These are phyloP conservation scores for Melanotaenia trifasciata DNA, from an alignment of 2,797 vertebrate genomes.

Conservation along the genomic window DNA sequence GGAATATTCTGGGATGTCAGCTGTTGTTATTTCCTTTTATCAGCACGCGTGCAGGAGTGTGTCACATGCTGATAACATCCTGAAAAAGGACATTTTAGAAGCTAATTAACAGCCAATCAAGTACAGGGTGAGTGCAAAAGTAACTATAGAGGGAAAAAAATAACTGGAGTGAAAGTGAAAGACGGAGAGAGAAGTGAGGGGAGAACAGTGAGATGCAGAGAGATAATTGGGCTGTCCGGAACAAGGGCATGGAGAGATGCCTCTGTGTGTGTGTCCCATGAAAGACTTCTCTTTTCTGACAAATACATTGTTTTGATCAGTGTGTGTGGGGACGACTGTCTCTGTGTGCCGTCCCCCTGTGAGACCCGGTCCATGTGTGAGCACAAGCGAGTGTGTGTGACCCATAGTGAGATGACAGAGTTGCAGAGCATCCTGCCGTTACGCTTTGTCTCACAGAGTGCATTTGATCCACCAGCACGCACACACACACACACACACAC, in stretches of 20 bases:
- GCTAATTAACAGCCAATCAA: constrained; percentile 49
- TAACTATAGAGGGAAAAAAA: constrained; percentile 34
- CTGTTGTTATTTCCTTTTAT: background rate
- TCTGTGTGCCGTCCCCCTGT: constrained; percentile 70
- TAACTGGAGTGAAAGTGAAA: constrained; percentile 22
- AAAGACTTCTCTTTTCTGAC: constrained; percentile 80
- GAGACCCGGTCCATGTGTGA: constrained; percentile 57
- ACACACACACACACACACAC: constrained; percentile 44
- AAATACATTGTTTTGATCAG: constrained; percentile 83
- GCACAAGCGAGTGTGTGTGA: constrained; percentile 58
- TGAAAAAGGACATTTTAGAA: constrained; percentile 15
- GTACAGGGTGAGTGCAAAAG: constrained; percentile 9
- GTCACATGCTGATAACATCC: constrained; percentile 2
- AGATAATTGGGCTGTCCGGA: constrained; percentile 85
- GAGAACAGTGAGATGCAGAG: constrained; percentile 75
- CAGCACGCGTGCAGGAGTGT: background rate
- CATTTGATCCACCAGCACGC: constrained; percentile 76
- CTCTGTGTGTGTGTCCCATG: constrained; percentile 71
- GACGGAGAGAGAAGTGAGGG: constrained; percentile 49
- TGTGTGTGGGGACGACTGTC: constrained; percentile 69
- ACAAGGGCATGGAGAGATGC: constrained; percentile 82
- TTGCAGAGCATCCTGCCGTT: constrained; percentile 75
- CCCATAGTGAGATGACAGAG: constrained; percentile 83
- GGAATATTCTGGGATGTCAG: too few species aligned
- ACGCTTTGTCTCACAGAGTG: constrained; percentile 78